A percentile compares a stretch with the other conserved stretches of the same genome.
These are phyloP conservation scores for Chrosomus eos DNA, from an alignment of 2,797 vertebrate species.

Conservation along the genomic window DNA sequence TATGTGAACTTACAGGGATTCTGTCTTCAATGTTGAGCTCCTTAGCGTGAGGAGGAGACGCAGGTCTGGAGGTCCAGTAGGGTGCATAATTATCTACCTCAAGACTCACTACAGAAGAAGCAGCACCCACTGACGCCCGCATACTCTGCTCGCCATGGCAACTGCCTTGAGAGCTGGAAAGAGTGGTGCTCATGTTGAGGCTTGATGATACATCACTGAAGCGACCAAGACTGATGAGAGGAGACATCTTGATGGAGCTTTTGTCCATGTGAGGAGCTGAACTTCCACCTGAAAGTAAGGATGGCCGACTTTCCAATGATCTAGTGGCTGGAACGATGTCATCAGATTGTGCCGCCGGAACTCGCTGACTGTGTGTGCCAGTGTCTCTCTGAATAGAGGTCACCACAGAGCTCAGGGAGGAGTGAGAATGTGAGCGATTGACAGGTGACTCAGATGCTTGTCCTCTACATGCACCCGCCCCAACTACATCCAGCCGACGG, in stretches of 20 bases:
- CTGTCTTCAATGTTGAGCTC: conserved; percentile 88
- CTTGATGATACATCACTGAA: conserved; percentile 72
- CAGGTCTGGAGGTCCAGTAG: conserved; percentile 65
- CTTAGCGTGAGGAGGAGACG: conserved; percentile 62
- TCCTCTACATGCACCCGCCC: conserved; percentile 6
- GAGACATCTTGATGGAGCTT: conserved; percentile 20
- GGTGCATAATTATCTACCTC: conserved; percentile 76
- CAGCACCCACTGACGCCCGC: conserved; percentile 58
- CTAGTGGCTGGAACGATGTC: conserved; percentile 14
- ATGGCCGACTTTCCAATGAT: conserved; percentile 12
- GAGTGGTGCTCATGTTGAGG: conserved; percentile 58
- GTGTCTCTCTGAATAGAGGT: conserved; percentile 58
- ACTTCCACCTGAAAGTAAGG: conserved; percentile 5
- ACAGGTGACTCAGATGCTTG: conserved; percentile 56
- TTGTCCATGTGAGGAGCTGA: conserved; percentile 24
- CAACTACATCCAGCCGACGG: conserved; percentile 9
- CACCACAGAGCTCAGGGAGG: conserved; percentile 63
- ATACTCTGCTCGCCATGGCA: conserved; percentile 59
- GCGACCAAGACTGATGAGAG: conserved; percentile 56
- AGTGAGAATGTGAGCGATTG: conserved; percentile 75
- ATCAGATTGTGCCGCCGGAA: conserved; percentile 4
- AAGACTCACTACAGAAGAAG: conserved; percentile 71
- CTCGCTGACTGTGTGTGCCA: conserved; percentile 43
- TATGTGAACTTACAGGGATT: conserved; percentile 81
- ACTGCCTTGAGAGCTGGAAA: conserved; percentile 68